Evolutionary conservation across 1,140 invertebrate species (phyloP), one percentile per base, ranked within the genome.

Genomic region (Nautilus pompilius): DNA sequence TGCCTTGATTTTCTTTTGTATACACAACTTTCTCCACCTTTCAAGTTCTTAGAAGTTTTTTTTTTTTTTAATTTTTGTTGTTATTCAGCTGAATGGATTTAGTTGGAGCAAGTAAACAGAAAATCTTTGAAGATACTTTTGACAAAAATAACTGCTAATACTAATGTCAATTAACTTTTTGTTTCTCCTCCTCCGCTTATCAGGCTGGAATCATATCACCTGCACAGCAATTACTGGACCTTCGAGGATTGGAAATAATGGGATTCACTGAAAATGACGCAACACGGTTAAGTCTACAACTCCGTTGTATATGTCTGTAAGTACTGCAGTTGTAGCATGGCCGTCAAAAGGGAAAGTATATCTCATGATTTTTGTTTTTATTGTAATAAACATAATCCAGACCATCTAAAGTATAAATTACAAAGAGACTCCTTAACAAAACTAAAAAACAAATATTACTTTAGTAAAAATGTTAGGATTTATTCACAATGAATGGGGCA

Each of bases 131-230:
- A 41, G n/a, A 41, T 41, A 41, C 13, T 41, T 41, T 41, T 41
- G 36, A 15, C 36, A 41, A 41, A 41, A 41, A 41, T 41, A 41
- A 15, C 13, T 41, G n/a, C 36, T 15, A n/a, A n/a, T 41, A 15
- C 13, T 41, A 41, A 1, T 41, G 13, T 41, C n/a, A n/a, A 15
- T 41, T 15, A 15, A 41, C n/a, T 49, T 17, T 49, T 41, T 41
- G 8, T 41, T 41, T 41, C 36, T 10, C 36, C 36, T 41, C 68
- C 28, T 60, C 29, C 62, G n/a, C 26, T 26, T 83, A 84, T 68
- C 78, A 87, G 79, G 83, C 84, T 30, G 84, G 82, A 20, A 81
- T 88, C 28, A 83, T 89, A 63, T 63, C 65, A 29, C 74, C 79
- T 28, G 58, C 65, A 10, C 73, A 81, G 49, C 72, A 76, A 51